A percentile compares a stretch with the other conserved stretches of the same genome.
phyloP scores from a whole-genome alignment of 2,113 vertebrate species.

The Chloropsis cyanopogon region DNA sequence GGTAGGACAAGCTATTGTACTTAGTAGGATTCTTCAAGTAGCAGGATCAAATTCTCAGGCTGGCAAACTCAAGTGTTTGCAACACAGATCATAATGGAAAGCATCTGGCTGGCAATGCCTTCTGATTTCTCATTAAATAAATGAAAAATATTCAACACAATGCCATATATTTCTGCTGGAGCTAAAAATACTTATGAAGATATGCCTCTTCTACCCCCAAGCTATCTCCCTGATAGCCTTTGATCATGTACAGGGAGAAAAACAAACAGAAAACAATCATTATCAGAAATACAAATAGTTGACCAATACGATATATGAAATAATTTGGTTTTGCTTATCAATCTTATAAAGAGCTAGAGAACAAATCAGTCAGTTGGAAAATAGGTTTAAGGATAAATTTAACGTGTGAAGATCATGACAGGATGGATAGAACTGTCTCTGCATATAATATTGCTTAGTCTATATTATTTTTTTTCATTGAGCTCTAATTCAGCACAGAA shows the following conservation, averaged over 20 bases:
- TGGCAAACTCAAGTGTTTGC: background rate
- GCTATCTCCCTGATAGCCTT: background rate
- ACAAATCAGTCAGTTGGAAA: background rate
- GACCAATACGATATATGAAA: background rate
- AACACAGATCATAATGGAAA: background rate
- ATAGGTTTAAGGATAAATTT: background rate
- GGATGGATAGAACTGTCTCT: background rate
- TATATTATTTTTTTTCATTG: background rate
- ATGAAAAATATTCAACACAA: background rate
- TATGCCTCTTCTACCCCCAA: background rate
- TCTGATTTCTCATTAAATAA: constrained; percentile 6
- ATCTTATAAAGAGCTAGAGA: background rate
- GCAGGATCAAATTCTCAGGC: background rate
- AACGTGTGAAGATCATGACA: background rate
- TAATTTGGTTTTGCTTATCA: background rate
- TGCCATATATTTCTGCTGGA: background rate
- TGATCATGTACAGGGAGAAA: background rate
- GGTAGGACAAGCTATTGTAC: background rate
- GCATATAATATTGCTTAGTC: background rate
- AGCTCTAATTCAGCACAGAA: background rate
- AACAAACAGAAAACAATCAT: background rate
- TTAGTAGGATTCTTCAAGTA: background rate
- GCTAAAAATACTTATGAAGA: background rate
- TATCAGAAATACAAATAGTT: background rate
- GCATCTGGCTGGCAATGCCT: background rate